These are phyloP conservation scores for Argynnis bischoffii DNA, from an alignment of 2,888 invertebrate species.

Conservation along the genomic window DNA sequence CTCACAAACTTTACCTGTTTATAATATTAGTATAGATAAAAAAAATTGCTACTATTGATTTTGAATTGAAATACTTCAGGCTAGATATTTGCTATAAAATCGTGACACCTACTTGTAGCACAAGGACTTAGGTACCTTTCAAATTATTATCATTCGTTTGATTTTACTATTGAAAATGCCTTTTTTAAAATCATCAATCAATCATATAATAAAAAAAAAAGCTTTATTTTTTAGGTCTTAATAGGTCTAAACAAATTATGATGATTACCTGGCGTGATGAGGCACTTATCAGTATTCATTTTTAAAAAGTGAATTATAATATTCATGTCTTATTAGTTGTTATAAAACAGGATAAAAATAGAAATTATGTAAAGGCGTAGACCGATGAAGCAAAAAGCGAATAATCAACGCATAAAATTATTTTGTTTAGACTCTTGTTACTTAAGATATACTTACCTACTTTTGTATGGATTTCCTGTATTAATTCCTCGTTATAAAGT, in stretches of 20 bases:
- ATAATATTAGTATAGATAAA: too few species aligned
- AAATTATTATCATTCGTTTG: not conserved
- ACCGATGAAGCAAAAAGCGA: not conserved
- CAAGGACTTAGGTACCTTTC: slow-evolving; percentile 3
- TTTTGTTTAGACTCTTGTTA: not conserved
- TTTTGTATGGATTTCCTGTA: not conserved
- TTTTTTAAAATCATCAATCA: too few species aligned
- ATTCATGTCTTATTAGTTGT: too few species aligned
- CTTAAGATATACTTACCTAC: not conserved
- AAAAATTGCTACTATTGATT: too few species aligned
- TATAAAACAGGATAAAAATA: not conserved
- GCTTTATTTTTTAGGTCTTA: too few species aligned
- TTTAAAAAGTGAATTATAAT: too few species aligned
- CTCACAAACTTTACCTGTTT: too few species aligned
- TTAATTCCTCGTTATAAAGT: slow-evolving; percentile 1
- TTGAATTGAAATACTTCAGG: not conserved
- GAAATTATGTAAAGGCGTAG: not conserved
- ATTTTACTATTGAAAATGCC: too few species aligned
- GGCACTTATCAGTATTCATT: too few species aligned
- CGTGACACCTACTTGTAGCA: slow-evolving; percentile 7
- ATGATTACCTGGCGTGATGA: too few species aligned
- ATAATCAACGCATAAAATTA: not conserved
- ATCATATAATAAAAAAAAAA: too few species aligned
- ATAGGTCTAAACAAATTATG: too few species aligned
- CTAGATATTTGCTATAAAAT: slow-evolving; percentile 3